A percentile compares a stretch with the other conserved stretches of the same genome.
Conservation (phyloP, 2,888 invertebrate genomes). For the Amphipoea oculea region DNA sequence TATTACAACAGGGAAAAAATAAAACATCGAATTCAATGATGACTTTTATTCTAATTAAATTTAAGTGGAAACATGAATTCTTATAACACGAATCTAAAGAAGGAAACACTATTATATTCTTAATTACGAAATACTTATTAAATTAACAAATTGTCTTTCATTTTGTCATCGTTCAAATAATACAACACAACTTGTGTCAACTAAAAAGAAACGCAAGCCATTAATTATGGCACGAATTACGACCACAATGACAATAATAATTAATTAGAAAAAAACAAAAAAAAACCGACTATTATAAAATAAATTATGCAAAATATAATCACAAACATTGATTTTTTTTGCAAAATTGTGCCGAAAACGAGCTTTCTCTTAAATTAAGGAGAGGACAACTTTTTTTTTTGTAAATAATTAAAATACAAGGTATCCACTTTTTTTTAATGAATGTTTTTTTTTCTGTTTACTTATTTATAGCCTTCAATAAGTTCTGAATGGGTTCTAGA, state of each 20-base stretch:
- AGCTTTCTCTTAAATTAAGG: constrained; percentile 64
- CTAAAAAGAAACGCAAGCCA: constrained; percentile 70
- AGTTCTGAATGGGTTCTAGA: background rate
- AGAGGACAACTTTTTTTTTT: constrained; percentile 61
- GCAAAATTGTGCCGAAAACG: constrained; percentile 76
- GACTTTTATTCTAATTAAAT: constrained; percentile 90
- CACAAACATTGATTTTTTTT: constrained; percentile 64
- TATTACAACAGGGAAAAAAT: constrained; percentile 8
- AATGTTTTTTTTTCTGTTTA: background rate
- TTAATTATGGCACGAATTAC: constrained; percentile 79
- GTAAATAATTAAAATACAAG: background rate
- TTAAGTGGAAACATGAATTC: constrained; percentile 90
- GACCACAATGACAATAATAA: constrained; percentile 72
- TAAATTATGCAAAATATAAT: constrained; percentile 74
- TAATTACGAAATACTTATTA: constrained; percentile 89
- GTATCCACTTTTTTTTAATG: background rate
- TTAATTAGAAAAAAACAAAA: constrained; percentile 68
- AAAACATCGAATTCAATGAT: constrained; percentile 85
- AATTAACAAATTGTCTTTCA: constrained; percentile 89
- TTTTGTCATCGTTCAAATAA: constrained; percentile 80
- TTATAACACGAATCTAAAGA: constrained; percentile 91
- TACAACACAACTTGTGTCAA: constrained; percentile 68
- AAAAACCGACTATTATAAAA: constrained; percentile 61
- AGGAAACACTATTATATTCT: constrained; percentile 89
- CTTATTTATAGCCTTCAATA: background rate